Base-by-base conservation (phyloP, 2,888 invertebrate genomes). In the Rhagium mordax region DNA sequence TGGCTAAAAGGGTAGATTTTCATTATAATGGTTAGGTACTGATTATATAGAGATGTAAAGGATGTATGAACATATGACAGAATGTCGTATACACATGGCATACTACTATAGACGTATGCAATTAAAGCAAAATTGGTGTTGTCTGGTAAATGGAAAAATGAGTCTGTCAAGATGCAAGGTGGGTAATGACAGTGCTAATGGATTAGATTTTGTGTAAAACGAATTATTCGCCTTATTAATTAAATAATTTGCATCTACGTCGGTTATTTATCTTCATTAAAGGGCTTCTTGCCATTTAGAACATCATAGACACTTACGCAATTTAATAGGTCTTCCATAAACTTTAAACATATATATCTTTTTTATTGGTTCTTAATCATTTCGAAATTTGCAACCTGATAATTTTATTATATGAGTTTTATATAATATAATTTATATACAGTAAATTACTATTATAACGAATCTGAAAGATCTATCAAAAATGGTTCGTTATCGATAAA, bases 81-180 rank as follows among this genome's bases (percentile, higher is more conserved):
- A 18, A 59, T 33, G 59, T 59, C 59, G 33, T 16, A 59, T 16
- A 24, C 59, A 59, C 33, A 33, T 59, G 33, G 29, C 59, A 24
- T 59, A 15, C 33, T 29, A 15, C 59, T 3, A 29, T 33, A 24
- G 33, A 59, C 18, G 18, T 24, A 55, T 10, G 16, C 59, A 33
- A 59, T 59, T 59, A 59, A 16, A 33, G 2, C 49, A 16, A 71
- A 65, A 71, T 64, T 62, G 62, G 6, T 47, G 53, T 64, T 71
- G 67, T 71, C 71, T 71, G 71, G 60, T 71, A 13, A 18, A 13
- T 41, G 61, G 27, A 71, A 71, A 71, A 71, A 66, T 71, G 49
- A 71, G 67, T 53, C 57, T 61, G 66, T 61, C 66, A 71, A 71
- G 27, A 33, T 69, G 59, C 15, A 61, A 61, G 53, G 59, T 29